These are phyloP conservation scores for Zoanthus sansibaricus DNA, from an alignment of 92 coral and sea anemone genomes.

Conservation along the genomic window DNA sequence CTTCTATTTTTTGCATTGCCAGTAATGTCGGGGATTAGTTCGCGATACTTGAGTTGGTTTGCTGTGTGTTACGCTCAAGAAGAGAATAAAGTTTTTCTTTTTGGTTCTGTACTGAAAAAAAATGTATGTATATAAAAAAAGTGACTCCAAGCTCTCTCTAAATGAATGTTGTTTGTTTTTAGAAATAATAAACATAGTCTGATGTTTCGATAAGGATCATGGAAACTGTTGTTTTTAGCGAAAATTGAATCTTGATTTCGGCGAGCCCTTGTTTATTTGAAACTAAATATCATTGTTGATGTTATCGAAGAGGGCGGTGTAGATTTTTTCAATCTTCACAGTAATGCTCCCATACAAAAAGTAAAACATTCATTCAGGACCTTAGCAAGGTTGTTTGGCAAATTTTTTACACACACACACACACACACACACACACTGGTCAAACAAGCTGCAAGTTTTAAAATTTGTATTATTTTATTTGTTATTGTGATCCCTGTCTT, in stretches of 20 bases:
- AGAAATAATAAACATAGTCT: neutral
- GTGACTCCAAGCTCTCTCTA: neutral
- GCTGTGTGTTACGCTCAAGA: neutral
- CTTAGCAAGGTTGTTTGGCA: neutral
- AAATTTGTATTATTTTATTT: neutral
- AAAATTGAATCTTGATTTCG: neutral
- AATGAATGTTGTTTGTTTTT: neutral
- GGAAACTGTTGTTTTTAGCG: neutral
- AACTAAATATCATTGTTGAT: slow-evolving; percentile 16
- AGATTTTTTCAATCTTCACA: no score
- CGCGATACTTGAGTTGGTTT: neutral
- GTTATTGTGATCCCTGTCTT: neutral
- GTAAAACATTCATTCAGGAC: neutral
- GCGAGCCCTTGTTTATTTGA: slow-evolving; percentile 7
- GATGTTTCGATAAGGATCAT: neutral
- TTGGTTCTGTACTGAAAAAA: neutral
- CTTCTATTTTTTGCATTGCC: neutral
- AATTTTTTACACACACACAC: neutral
- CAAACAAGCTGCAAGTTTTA: neutral
- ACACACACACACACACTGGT: neutral
- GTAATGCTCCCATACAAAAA: neutral
- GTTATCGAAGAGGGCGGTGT: slow-evolving; percentile 29
- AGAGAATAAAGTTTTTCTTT: neutral
- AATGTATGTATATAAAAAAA: no score
- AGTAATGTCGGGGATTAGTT: neutral